Evolutionary conservation across 37 sponge, comb jelly and placozoan genomes (phyloP).

Genomic region (Lycopodina hypogea): DNA sequence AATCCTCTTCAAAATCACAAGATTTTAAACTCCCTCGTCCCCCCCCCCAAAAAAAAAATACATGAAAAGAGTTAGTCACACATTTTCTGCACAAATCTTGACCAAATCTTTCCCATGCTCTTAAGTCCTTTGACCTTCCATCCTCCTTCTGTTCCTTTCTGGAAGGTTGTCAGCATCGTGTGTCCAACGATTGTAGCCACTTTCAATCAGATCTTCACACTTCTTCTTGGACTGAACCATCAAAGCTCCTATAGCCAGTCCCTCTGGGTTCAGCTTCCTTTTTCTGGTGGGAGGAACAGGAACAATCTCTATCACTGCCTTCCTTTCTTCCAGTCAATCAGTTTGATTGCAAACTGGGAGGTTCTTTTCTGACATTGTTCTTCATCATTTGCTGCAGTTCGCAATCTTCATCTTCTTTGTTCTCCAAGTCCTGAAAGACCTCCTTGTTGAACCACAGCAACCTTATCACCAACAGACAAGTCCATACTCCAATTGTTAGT

Average conservation of each 20-base stretch:
- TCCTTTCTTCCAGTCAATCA: too few relatives aligned
- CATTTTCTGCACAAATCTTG: constrained; percentile 70
- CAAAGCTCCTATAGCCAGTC: constrained; percentile 83
- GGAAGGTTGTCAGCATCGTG: constrained; percentile 80
- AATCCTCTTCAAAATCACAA: too few relatives aligned
- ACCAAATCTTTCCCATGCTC: constrained; percentile 81
- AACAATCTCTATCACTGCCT: constrained; percentile 41
- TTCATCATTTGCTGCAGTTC: constrained; percentile 58
- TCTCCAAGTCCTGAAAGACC: constrained; percentile 44
- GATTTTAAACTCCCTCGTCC: too few relatives aligned
- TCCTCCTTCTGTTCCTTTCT: too few relatives aligned
- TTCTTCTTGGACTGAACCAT: constrained; percentile 81
- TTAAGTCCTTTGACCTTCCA: too few relatives aligned
- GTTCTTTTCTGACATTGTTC: constrained; percentile 14
- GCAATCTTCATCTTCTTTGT: constrained; percentile 61
- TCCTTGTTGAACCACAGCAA: constrained; percentile 65
- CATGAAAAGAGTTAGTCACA: constrained; percentile 90
- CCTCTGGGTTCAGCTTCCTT: constrained; percentile 71
- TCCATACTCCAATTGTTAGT: too few relatives aligned
- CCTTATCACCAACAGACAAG: too few relatives aligned
- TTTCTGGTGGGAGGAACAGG: constrained; percentile 20
- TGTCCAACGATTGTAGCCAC: constrained; percentile 86
- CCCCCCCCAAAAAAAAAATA: too few relatives aligned
- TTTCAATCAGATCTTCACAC: constrained; percentile 85
- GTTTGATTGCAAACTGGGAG: too few relatives aligned